Evolutionary conservation across 2,888 invertebrate genomes (phyloP).

Genomic region (Nowickia ferox): DNA sequence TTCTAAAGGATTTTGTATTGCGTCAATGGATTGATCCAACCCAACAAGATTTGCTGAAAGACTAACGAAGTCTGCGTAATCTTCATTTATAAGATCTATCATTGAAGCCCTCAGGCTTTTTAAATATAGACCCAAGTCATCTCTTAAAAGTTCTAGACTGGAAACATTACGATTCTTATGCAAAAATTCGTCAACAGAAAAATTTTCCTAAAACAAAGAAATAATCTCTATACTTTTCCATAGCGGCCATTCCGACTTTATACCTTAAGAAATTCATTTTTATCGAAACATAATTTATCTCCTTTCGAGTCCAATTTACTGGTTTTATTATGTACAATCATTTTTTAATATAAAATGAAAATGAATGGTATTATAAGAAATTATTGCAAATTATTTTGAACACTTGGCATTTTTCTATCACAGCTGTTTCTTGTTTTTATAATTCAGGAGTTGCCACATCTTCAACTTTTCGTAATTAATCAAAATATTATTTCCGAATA

Average conservation of each 20-base stretch:
- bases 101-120: constrained; percentile 96
- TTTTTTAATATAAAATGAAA: constrained; percentile 34
- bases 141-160: constrained; percentile 90
- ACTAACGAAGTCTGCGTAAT: constrained; percentile 99
- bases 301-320: constrained; percentile 40
- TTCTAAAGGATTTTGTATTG: constrained; percentile 91
- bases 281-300: constrained; percentile 80
- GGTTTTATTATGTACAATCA: constrained; percentile 50
- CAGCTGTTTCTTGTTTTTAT: constrained; percentile 42
- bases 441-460: neutral
- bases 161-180: constrained; percentile 83
- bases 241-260: neutral
- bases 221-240: neutral
- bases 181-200: constrained; percentile 96
- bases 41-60: constrained; percentile 97
- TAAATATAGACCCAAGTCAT: constrained; percentile 94
- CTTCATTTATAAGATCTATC: constrained; percentile 98
- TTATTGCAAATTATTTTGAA: neutral
- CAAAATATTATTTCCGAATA: no score
- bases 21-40: constrained; percentile 92
- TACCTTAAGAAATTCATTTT: constrained; percentile 83
- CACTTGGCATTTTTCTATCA: constrained; percentile 49
- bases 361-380: neutral
- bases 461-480: no score
- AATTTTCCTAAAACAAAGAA: constrained; percentile 86